Conservation (phyloP, 2,797 vertebrate genomes). For the Dicrostonyx torquatus region DNA sequence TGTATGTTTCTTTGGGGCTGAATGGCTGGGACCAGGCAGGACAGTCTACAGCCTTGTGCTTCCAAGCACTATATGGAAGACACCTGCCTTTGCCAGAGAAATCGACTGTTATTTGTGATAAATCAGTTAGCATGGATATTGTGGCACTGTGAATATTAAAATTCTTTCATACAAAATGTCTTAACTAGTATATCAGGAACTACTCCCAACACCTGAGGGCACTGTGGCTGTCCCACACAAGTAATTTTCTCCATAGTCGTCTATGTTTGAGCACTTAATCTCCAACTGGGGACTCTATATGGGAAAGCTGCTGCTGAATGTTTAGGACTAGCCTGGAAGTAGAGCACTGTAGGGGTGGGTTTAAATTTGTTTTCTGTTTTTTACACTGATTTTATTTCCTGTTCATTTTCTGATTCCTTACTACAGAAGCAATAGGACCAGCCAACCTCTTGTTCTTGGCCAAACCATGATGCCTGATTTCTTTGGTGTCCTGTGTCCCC, state of each 20-base stretch:
- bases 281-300: neutral
- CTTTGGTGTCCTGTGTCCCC: neutral
- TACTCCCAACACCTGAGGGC: neutral
- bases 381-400: neutral
- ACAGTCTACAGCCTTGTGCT: neutral
- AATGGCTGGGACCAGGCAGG: no score
- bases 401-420: neutral
- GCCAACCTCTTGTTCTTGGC: neutral
- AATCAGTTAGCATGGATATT: neutral
- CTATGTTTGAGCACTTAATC: neutral
- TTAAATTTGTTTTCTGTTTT: neutral
- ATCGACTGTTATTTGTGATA: no score
- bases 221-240: neutral
- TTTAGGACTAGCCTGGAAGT: neutral
- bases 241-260: neutral
- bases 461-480: neutral
- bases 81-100: neutral
- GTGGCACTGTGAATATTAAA: neutral
- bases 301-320: neutral
- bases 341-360: no score
- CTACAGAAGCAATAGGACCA: neutral
- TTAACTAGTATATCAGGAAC: neutral
- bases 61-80: accelerated
- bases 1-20: no score
- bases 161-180: neutral